Base-by-base conservation (phyloP, 2,797 vertebrate genomes). In the Melanotaenia parkinsoni region DNA sequence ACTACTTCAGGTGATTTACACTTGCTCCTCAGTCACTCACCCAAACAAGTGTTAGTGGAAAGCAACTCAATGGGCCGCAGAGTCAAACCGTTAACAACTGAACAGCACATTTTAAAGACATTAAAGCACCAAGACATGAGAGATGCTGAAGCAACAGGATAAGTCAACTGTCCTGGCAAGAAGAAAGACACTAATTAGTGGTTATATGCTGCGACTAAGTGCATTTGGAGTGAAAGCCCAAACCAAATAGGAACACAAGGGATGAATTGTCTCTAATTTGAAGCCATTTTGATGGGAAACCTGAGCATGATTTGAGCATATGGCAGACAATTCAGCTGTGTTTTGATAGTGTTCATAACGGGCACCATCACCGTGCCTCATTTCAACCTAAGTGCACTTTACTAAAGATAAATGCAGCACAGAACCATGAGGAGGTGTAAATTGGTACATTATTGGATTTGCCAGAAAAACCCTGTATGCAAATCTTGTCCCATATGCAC, bases 381-480 rank as follows among this genome's bases (percentile, higher is more conserved):
- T 91, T 92, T 90, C 82, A 90, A 82, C 70, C 63, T 78, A 86
- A 92, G 83, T 91, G 90, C 84, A 83, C 85, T 91, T 91, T 87
- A 63, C 82, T 77, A 53, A 82, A 88, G 84, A 91, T 88, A 90
- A 90, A 92, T 80, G 79, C 74, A 58, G 76, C 65, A 71, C 64
- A 70, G 72, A 83, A 86, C 89, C 81, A 89, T 58, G 74, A 82
- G 80, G 72, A 78, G 80, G 76, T 88, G 89, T 90, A 90, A 91
- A 93, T 89, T 85, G 80, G 76, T 83, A 40, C 8, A 47, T 89
- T 89, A 91, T 89, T 77, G 72, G 37, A 51, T 87, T 88, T 86
- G 79, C 86, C 32, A 51, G 77, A 88, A 79, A 69, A 76, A 90
- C 67, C 61, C 56, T 74, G 76, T 58, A 33, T 64, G 71, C 68